Evolutionary conservation across 2,113 vertebrate species (phyloP), one percentile per base, ranked within the genome.

Genomic region (Cryptotis parvus): DNA sequence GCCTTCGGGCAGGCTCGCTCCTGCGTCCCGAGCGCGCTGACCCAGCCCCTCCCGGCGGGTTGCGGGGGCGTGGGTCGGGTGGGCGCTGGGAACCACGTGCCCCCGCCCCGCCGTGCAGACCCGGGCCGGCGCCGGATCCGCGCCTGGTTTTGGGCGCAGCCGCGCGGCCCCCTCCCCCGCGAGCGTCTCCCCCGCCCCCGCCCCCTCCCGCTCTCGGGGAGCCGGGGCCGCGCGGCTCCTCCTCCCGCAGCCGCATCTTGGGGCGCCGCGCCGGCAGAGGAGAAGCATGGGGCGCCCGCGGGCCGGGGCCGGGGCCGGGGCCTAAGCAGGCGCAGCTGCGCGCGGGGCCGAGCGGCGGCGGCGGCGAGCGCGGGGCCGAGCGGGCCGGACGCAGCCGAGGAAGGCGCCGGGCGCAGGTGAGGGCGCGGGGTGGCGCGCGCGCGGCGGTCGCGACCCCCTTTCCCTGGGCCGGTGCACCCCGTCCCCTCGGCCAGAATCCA

Each of bases 181-280:
- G 92, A 85, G 74, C 92, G 5, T 95, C 94, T 94, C 94, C 85
- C 94, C 93, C 89, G 91, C 91, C 82, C 81, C 93, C 93, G 92
- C 96, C 95, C 96, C 96, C 91, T 91, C 87, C 93, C 92, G 93
- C 84, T 95, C 94, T 69, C 43, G 94, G 94, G 93, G 94, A 92
- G 93, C 87, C 91, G 96, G 92, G 95, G 93, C n/a, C 88, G 90
- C 70, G 88, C 95, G 88, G 96, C 96, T 96, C 94, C 96, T 96
- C 96, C 96, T 96, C 91, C 96, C 85, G 92, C 95, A 96, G 94
- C 96, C 94, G 95, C 96, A 96, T 94, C 96, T n/a, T 96, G 95
- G 96, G 96, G 95, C 96, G 95, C 95, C 96, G 95, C 91, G 92
- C 96, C 89, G 95, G 94, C 92, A 88, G 14, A 92, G 91, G 87